A percentile compares a stretch with the other conserved stretches of the same genome.
These are phyloP conservation scores for Aphaenogaster rudis DNA, from an alignment of 1,140 invertebrate genomes.

Conservation along the genomic window DNA sequence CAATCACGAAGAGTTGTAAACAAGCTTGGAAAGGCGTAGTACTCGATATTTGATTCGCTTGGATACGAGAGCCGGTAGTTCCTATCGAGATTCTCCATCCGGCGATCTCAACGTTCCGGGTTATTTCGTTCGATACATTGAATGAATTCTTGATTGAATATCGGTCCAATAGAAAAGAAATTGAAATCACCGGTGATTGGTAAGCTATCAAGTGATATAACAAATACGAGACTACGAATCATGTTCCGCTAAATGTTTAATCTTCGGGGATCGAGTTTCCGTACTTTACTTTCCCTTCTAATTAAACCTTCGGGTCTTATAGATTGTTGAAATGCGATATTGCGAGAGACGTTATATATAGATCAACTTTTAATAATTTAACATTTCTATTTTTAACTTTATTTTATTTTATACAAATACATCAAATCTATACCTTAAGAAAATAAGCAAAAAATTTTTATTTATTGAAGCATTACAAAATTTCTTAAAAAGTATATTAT, in stretches of 20 bases:
- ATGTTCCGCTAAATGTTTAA: slow-evolving; percentile 24
- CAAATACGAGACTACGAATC: slow-evolving; percentile 27
- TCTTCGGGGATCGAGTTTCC: background rate
- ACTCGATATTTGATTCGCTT: slow-evolving; percentile 50
- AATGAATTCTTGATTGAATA: slow-evolving; percentile 60
- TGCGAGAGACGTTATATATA: background rate
- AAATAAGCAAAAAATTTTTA: background rate
- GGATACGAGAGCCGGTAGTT: slow-evolving; percentile 14
- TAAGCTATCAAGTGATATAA: slow-evolving; percentile 41
- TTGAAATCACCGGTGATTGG: slow-evolving; percentile 59
- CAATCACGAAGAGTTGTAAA: slow-evolving; percentile 7
- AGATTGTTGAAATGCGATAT: background rate
- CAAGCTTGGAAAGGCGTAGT: background rate
- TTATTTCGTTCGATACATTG: slow-evolving; percentile 42
- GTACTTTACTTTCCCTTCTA: slow-evolving; percentile 10
- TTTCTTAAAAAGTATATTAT: background rate
- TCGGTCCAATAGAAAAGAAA: slow-evolving; percentile 68
- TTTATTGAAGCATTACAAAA: background rate
- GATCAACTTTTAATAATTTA: background rate
- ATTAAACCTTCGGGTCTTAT: slow-evolving; percentile 18
- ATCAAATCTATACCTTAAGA: background rate
- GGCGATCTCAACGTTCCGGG: slow-evolving; percentile 1
- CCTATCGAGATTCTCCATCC: background rate
- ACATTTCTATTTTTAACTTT: background rate
- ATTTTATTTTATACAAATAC: slow-evolving; percentile 9